A percentile compares a stretch with the other conserved stretches of the same genome.
These are phyloP conservation scores for Pararge aegeria DNA, from an alignment of 1,140 invertebrate species.

Conservation along the genomic window DNA sequence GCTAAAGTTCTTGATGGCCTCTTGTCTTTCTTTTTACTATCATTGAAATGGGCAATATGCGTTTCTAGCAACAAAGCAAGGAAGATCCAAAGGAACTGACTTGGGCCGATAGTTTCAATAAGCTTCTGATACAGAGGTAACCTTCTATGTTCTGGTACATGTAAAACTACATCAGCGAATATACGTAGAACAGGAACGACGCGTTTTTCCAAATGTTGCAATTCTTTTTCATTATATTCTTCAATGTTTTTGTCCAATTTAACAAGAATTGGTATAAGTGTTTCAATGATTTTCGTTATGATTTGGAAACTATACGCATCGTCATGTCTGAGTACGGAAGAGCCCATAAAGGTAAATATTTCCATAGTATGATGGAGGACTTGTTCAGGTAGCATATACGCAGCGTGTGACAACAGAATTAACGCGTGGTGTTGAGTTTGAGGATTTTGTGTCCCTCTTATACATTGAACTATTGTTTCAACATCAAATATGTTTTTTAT, in stretches of 20 bases:
- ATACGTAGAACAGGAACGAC: conserved; percentile 89
- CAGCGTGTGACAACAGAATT: conserved; percentile 88
- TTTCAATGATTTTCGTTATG: conserved; percentile 94
- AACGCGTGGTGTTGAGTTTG: conserved; percentile 96
- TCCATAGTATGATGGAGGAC: conserved; percentile 95
- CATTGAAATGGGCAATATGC: conserved; percentile 80
- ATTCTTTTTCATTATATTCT: conserved; percentile 72
- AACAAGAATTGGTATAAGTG: conserved; percentile 92
- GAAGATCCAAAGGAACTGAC: conserved; percentile 89
- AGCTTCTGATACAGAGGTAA: conserved; percentile 90
- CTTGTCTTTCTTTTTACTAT: conserved; percentile 61
- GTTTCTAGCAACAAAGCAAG: conserved; percentile 86
- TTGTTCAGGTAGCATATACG: conserved; percentile 87
- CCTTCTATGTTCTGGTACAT: conserved; percentile 94
- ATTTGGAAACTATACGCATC: conserved; percentile 97
- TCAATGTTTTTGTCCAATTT: conserved; percentile 72
- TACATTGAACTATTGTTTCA: conserved; percentile 91
- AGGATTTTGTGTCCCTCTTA: conserved; percentile 93
- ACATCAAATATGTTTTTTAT: conserved; percentile 86
- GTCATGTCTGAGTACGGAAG: conserved; percentile 93
- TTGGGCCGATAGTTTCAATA: conserved; percentile 84
- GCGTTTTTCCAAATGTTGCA: conserved; percentile 68
- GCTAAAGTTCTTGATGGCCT: conserved; percentile 51
- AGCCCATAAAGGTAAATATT: conserved; percentile 97
- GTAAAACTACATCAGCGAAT: conserved; percentile 92